A percentile compares a stretch with the other conserved stretches of the same genome.
Conservation (phyloP, 1,140 invertebrate genomes). For the Cryptotermes secundus region DNA sequence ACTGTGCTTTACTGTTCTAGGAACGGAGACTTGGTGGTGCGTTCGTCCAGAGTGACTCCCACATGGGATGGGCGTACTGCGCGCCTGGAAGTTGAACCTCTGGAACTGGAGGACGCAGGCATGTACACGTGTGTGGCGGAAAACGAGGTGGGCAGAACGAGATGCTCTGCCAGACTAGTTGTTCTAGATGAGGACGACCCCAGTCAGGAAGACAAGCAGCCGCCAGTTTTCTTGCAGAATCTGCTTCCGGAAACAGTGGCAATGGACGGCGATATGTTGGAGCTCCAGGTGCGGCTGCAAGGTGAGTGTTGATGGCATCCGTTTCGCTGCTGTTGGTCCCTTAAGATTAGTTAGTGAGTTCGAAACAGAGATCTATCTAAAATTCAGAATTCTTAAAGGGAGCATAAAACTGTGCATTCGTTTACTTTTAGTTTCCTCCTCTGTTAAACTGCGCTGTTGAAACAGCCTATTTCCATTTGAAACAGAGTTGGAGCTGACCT, state of each 20-base stretch:
- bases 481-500: too few species aligned
- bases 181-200: constrained; percentile 42
- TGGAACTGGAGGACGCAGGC: constrained; percentile 55
- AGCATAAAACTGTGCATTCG: too few species aligned
- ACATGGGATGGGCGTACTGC: constrained; percentile 48
- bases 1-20: constrained; percentile 42
- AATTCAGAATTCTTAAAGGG: too few species aligned
- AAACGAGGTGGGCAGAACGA: constrained; percentile 63
- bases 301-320: constrained; percentile 42
- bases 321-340: too few species aligned
- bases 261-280: constrained; percentile 61
- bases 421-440: too few species aligned
- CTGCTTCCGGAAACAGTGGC: constrained; percentile 50
- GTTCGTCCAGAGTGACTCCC: constrained; percentile 44
- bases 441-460: too few species aligned
- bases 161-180: constrained; percentile 54
- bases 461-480: too few species aligned
- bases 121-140: constrained; percentile 72
- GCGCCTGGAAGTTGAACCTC: constrained; percentile 54
- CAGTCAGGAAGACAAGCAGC: constrained; percentile 35
- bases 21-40: constrained; percentile 53
- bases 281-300: constrained; percentile 54
- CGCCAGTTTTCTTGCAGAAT: constrained; percentile 46
- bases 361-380: too few species aligned
- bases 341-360: too few species aligned